phyloP scores from a whole-genome alignment of 2,113 vertebrate species.

The Ceuthmochares aereus region DNA sequence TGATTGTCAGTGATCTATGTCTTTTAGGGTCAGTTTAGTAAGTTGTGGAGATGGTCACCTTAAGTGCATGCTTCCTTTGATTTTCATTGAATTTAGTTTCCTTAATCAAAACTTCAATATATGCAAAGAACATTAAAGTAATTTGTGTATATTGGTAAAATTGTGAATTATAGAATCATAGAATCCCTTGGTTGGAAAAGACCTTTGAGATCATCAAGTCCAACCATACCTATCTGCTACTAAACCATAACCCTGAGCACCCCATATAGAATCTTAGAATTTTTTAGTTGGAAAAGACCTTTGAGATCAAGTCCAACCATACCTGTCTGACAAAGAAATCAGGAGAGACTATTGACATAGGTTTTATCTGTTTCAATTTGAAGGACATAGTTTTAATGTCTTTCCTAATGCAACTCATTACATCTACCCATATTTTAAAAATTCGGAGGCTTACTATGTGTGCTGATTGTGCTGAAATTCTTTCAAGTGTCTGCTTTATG shows the following conservation, averaged over 20 bases:
- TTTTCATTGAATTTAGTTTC: neutral
- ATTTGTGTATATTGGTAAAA: neutral
- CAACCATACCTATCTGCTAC: too few species aligned
- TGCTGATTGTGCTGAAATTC: neutral
- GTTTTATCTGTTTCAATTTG: neutral
- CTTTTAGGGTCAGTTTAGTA: neutral
- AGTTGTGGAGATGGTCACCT: neutral
- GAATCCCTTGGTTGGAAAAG: too few species aligned
- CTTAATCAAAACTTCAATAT: neutral
- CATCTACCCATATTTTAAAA: neutral
- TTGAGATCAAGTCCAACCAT: neutral
- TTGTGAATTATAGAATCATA: neutral
- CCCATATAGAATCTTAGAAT: too few species aligned
- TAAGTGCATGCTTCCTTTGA: neutral
- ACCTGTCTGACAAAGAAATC: neutral
- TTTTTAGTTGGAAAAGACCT: too few species aligned
- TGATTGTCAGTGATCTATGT: neutral
- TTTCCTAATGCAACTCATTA: neutral
- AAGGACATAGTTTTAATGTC: neutral
- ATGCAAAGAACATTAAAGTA: neutral
- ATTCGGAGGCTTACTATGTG: neutral
- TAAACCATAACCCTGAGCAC: too few species aligned
- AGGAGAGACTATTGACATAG: neutral
- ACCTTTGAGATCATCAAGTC: too few species aligned
- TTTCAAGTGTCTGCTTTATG: neutral